Evolutionary conservation across 2,888 invertebrate species (phyloP), one percentile per base, ranked within the genome.

Genomic region (Latrodectus hesperus): DNA sequence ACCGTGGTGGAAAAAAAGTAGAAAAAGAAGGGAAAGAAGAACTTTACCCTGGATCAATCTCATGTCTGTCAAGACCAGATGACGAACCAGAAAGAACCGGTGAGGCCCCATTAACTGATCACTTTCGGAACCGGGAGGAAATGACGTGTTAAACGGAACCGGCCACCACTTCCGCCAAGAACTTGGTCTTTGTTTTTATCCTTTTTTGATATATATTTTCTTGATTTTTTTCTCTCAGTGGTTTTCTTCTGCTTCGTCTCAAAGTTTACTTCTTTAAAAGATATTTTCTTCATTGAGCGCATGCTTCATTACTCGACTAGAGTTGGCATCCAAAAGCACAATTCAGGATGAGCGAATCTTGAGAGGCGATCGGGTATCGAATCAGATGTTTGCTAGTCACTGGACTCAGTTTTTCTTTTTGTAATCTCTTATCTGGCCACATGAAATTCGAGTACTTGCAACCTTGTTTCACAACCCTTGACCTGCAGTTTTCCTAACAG

Each of bases 61-160:
- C 88, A 55, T 74, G 78, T 79, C 78, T 88, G 88, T 88, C 88
- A 83, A 73, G 88, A 78, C 88, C 88, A 88, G 88, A 88, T 88
- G 88, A 88, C 88, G 82, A 82, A 73, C 83, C 82, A 82, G 73
- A 79, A 78, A 78, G 83, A 83, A 82, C 88, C 83, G 74, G 83
- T 77, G 82, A 78, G 79, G 38, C 38, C 83, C 88, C 88, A 88
- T 88, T 88, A 88, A 88, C 88, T 88, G 88, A 88, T 88, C 88
- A 88, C 82, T 88, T 88, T 83, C 68, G 83, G 86, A 87, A 87
- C 88, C 79, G 88, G 88, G 88, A 88, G 88, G 88, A 88, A 88
- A 88, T 88, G 88, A 88, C 88, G 88, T 88, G 88, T 88, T 88
- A 88, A 88, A 83, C 83, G 83, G 83, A 88, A 88, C 86, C 86